phyloP scores from a whole-genome alignment of 2,113 vertebrate species.

The Oryzias celebensis region DNA sequence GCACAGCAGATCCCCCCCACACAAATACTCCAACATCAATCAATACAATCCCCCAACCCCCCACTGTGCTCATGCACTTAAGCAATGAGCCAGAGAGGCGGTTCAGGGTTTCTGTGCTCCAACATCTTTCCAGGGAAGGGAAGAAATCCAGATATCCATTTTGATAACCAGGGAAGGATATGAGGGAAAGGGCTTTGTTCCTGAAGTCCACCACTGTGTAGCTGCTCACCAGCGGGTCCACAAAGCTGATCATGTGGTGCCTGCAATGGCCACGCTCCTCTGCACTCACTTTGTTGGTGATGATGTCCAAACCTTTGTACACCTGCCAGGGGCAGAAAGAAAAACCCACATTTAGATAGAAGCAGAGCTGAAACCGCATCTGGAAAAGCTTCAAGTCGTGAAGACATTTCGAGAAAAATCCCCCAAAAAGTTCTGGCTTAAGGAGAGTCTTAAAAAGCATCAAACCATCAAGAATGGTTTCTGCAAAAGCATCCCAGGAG shows the following conservation, averaged over 20 bases:
- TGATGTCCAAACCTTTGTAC: slow-evolving; percentile 93
- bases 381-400: too few relatives aligned
- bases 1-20: slow-evolving; percentile 19
- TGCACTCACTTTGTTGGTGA: slow-evolving; percentile 91
- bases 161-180: slow-evolving; percentile 82
- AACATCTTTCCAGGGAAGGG: slow-evolving; percentile 68
- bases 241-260: slow-evolving; percentile 97
- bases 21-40: slow-evolving; percentile 29
- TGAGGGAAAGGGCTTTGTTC: slow-evolving; percentile 86
- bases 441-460: too few relatives aligned
- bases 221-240: slow-evolving; percentile 88
- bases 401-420: too few relatives aligned
- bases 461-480: too few relatives aligned
- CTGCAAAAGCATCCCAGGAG: too few relatives aligned
- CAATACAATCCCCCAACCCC: slow-evolving; percentile 16
- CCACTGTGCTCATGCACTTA: slow-evolving; percentile 10
- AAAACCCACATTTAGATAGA: not conserved
- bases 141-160: too few relatives aligned
- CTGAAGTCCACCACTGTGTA: slow-evolving; percentile 96
- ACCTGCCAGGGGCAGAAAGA: slow-evolving; percentile 76
- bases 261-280: slow-evolving; percentile 85
- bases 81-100: not conserved
- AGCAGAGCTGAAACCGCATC: slow-evolving; percentile 3
- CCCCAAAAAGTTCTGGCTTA: too few relatives aligned
- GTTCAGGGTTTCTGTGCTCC: not conserved